Percentiles rank a stretch among this genome's conserved stretches.
Evolutionary conservation across 1,140 invertebrate species (phyloP).

Genomic region (Brachionus paranguensis): DNA sequence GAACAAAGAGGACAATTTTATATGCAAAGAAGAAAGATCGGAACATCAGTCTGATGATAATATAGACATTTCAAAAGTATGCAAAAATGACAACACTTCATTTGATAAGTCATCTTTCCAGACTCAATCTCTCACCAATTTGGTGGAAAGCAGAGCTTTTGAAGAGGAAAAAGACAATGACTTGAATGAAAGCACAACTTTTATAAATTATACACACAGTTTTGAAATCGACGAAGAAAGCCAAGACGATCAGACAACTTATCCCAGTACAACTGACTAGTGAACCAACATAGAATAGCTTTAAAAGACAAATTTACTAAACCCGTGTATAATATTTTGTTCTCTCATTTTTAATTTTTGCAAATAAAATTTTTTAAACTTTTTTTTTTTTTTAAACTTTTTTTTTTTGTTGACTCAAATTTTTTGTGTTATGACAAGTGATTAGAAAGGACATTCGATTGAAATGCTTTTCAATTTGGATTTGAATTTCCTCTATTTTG

Average conservation of each 20-base stretch:
- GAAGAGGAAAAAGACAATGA: background rate
- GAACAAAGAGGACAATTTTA: background rate
- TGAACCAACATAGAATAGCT: background rate
- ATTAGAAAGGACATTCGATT: background rate
- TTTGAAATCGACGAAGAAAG: conserved; percentile 29
- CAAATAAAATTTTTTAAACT: background rate
- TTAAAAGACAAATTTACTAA: background rate
- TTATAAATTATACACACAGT: conserved; percentile 30
- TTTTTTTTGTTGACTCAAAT: background rate
- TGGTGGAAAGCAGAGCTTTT: conserved; percentile 11
- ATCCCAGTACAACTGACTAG: conserved; percentile 23
- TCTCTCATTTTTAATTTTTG: background rate
- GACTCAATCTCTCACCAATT: background rate
- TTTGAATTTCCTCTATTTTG: background rate
- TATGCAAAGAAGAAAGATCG: background rate
- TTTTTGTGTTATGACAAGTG: background rate
- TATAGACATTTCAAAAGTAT: background rate
- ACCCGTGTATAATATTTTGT: conserved; percentile 8
- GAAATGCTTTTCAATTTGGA: background rate
- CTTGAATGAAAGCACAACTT: background rate
- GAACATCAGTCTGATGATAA: background rate
- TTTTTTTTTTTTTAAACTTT: background rate
- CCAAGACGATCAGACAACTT: background rate
- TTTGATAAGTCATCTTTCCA: background rate
- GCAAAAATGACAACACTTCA: conserved; percentile 17